These are phyloP conservation scores for Cataglyphis altisquamis DNA, from an alignment of 2,888 invertebrate genomes.

Conservation along the genomic window DNA sequence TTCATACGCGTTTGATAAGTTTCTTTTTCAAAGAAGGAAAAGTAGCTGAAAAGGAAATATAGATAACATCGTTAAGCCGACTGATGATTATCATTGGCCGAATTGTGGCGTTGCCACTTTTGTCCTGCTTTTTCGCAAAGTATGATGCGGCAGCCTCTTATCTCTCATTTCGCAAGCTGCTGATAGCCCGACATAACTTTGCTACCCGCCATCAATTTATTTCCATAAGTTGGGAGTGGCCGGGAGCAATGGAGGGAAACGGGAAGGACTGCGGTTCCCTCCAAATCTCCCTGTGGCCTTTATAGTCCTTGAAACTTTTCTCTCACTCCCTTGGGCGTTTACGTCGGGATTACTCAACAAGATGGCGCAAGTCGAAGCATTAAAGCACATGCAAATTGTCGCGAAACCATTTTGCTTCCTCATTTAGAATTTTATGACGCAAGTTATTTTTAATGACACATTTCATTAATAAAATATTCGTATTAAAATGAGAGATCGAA, in stretches of 20 bases:
- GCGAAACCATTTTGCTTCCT: neutral
- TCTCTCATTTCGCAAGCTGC: constrained; percentile 37
- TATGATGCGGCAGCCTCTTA: neutral
- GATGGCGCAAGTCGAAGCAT: constrained; percentile 3
- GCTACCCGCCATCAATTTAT: constrained; percentile 39
- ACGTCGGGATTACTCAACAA: constrained; percentile 27
- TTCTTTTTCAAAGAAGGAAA: constrained; percentile 21
- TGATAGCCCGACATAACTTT: constrained; percentile 36
- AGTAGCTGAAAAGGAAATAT: neutral
- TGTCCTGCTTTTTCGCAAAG: constrained; percentile 10
- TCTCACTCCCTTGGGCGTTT: constrained; percentile 1
- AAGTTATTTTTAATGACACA: neutral
- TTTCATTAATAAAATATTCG: neutral
- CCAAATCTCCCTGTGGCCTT: constrained; percentile 22
- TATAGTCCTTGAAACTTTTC: constrained; percentile 30
- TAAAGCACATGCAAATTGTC: constrained; percentile 34
- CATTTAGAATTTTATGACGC: constrained; percentile 11
- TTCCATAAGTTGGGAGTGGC: constrained; percentile 31
- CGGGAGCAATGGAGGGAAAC: neutral
- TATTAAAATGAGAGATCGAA: neutral
- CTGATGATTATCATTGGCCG: constrained; percentile 13
- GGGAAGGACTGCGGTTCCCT: constrained; percentile 8
- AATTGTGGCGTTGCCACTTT: constrained; percentile 14
- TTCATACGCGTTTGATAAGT: neutral
- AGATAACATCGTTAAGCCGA: constrained; percentile 19